Evolutionary conservation across 1,140 invertebrate species (phyloP).

Genomic region (Scaptodrosophila lebanonensis): DNA sequence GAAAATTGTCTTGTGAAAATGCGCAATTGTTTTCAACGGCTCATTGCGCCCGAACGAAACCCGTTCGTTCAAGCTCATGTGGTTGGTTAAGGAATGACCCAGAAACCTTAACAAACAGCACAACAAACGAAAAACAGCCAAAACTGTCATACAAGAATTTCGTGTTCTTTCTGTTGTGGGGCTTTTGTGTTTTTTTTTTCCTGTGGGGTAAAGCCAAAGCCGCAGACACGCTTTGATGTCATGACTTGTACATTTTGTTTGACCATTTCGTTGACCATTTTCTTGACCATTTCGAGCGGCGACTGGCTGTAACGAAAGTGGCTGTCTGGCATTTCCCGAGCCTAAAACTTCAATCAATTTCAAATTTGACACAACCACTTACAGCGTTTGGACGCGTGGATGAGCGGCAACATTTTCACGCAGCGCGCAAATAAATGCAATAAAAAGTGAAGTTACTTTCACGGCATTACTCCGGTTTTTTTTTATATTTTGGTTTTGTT

Average conservation of each 20-base stretch:
- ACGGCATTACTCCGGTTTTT: too few relatives aligned
- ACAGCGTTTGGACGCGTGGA: slow-evolving; percentile 21
- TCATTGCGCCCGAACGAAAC: slow-evolving; percentile 37
- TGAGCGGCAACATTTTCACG: slow-evolving; percentile 11
- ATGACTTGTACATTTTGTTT: slow-evolving; percentile 47
- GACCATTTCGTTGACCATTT: slow-evolving; percentile 6
- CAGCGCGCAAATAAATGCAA: slow-evolving; percentile 26
- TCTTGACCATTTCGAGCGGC: slow-evolving; percentile 14
- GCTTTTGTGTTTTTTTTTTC: too few relatives aligned
- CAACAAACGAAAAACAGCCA: slow-evolving; percentile 2
- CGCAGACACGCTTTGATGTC: slow-evolving; percentile 47
- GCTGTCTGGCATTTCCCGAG: too few relatives aligned
- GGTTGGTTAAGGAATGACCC: slow-evolving; percentile 56
- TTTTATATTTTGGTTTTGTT: slow-evolving; percentile 14
- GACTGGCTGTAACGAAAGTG: background rate
- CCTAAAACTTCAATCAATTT: slow-evolving; percentile 58
- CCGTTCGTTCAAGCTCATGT: slow-evolving; percentile 52
- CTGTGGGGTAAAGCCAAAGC: slow-evolving; percentile 25
- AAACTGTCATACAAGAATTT: background rate
- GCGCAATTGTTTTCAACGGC: slow-evolving; percentile 61
- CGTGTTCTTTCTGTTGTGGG: background rate
- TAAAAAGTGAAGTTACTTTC: slow-evolving; percentile 71
- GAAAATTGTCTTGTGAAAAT: slow-evolving; percentile 52
- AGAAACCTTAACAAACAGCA: slow-evolving; percentile 52
- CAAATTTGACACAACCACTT: slow-evolving; percentile 67